Conservation (phyloP, 1,140 invertebrate species). For the Charaxes varanes region DNA sequence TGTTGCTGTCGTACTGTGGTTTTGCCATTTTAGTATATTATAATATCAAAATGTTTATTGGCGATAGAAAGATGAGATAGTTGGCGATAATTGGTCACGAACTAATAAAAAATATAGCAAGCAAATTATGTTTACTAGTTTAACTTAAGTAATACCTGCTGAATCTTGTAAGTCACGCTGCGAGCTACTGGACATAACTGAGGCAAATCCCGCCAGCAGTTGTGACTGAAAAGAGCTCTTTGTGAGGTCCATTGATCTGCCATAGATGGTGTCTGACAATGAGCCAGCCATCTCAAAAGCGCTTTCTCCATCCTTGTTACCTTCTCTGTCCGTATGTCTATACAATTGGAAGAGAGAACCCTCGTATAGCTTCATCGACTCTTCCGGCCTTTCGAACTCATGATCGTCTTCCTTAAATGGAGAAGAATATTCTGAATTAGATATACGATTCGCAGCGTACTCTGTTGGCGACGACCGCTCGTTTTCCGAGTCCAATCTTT, state of each 20-base stretch:
- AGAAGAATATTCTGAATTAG: constrained; percentile 46
- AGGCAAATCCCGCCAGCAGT: constrained; percentile 62
- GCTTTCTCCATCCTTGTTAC: constrained; percentile 39
- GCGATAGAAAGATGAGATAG: too few relatives aligned
- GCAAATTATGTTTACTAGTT: too few relatives aligned
- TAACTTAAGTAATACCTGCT: constrained; percentile 30
- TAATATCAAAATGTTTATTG: too few relatives aligned
- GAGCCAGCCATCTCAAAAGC: constrained; percentile 38
- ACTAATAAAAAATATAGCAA: too few relatives aligned
- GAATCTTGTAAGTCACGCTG: constrained; percentile 55
- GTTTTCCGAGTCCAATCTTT: constrained; percentile 30
- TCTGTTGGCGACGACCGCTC: constrained; percentile 40
- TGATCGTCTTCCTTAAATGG: constrained; percentile 59
- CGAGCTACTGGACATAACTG: constrained; percentile 52
- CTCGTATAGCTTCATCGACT: constrained; percentile 55
- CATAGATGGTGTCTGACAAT: constrained; percentile 56
- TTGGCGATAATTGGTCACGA: too few relatives aligned
- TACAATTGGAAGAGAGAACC: constrained; percentile 60
- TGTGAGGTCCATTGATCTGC: constrained; percentile 59
- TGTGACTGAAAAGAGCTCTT: constrained; percentile 66
- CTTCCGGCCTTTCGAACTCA: constrained; percentile 48
- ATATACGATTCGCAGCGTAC: constrained; percentile 41
- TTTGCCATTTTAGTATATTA: too few relatives aligned
- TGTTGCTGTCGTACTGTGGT: too few relatives aligned
- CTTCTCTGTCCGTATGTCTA: constrained; percentile 42